A percentile compares a stretch with the other conserved stretches of the same genome.
Evolutionary conservation across 2,113 vertebrate genomes (phyloP).

Genomic region (Leptodactylus fuscus): DNA sequence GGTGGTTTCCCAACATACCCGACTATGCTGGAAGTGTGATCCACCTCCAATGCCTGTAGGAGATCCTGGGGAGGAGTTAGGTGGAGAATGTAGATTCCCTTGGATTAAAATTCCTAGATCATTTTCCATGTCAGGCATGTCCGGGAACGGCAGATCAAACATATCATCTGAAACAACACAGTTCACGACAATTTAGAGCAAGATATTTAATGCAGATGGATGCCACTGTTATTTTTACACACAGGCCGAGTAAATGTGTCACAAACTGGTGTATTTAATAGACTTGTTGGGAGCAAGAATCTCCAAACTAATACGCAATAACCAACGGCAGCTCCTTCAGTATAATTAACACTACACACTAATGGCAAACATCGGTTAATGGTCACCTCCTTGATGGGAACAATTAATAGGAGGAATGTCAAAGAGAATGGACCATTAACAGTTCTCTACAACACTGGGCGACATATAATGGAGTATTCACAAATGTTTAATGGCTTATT

Average conservation of each 20-base stretch:
- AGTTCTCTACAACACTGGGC: conserved; percentile 4
- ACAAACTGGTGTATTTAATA: neutral
- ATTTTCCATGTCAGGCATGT: conserved; percentile 89
- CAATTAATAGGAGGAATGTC: conserved; percentile 1
- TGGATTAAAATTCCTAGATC: conserved; percentile 96
- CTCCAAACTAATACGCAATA: neutral
- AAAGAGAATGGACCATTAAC: conserved; percentile 10
- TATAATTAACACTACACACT: neutral
- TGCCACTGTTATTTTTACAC: neutral
- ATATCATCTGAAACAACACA: conserved; percentile 81
- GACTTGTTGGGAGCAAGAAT: neutral
- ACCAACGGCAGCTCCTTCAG: neutral
- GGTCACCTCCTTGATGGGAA: conserved; percentile 33
- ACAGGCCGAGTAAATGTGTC: neutral
- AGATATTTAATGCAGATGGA: conserved; percentile 41
- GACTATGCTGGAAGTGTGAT: conserved; percentile 89
- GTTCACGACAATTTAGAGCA: neutral
- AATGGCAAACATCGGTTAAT: conserved; percentile 38
- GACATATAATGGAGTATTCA: conserved; percentile 5
- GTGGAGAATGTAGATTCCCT: conserved; percentile 93
- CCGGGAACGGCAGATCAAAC: conserved; percentile 95
- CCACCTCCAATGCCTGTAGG: conserved; percentile 91
- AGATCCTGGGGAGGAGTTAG: conserved; percentile 93
- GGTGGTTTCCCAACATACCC: conserved; percentile 77
- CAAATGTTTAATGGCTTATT: conserved; percentile 51